Evolutionary conservation across 2,888 invertebrate genomes (phyloP), one percentile per base, ranked within the genome.

Genomic region (Drosophila monieri): DNA sequence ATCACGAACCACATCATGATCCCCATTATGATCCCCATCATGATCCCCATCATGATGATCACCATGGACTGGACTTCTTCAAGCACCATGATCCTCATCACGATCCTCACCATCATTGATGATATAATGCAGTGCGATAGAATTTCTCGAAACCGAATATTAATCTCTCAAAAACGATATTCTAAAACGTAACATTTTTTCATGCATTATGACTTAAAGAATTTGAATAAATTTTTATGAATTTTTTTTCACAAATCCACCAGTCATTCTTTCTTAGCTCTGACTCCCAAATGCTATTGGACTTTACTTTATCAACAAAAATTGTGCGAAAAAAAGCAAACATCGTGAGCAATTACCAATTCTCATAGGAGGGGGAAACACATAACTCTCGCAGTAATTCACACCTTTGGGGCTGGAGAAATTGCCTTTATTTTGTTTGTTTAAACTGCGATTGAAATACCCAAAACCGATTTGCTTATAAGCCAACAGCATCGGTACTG

Each of bases 301-400:
- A 23, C 15, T 12, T 30, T 35, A 30, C 14, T 18, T 32, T 18
- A 12, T 23, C 8, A 14, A 12, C 21, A 6, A 9, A 3, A 47
- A 35, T 6, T 37, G 6, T 25, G 44, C 49, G 43, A 57, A 70
- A 70, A 70, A 76, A 74, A 69, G 15, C 64, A 74, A 68, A 61
- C 21, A 46, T 47, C 43, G 37, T 67, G 46, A 58, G 48, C 70
- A 80, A 71, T 65, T 66, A 53, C 14, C 21, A 57, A 57, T 57
- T 60, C 25, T 41, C 48, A 47, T 61, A 2, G 23, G 6, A 23
- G 27, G 62, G 61, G 61, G 61, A 61, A 35, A 43, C 41, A 61
- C 61, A 48, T 1, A 41, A 1, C 12, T 61, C 30, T 6, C 3
- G 2, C 2, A 12, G 32, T 12, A 62, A 62, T 61, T 61, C 14